A percentile compares a stretch with the other conserved stretches of the same genome.
These are phyloP conservation scores for Muschampia plurimacula DNA, from an alignment of 2,888 invertebrate genomes.

Conservation along the genomic window DNA sequence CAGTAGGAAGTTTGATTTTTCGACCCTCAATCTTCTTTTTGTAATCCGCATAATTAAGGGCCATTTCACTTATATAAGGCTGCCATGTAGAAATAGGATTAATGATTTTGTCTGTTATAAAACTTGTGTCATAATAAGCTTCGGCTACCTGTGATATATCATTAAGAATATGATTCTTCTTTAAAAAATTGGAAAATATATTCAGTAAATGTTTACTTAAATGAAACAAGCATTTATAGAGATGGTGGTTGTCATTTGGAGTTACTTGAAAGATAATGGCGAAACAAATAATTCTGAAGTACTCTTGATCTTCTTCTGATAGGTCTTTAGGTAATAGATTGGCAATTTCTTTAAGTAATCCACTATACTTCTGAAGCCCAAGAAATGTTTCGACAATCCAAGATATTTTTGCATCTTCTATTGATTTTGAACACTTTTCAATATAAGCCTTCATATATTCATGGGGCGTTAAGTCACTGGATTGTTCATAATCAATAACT, in stretches of 20 bases:
- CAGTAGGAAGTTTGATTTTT: constrained; percentile 64
- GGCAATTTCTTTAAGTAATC: constrained; percentile 63
- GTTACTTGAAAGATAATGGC: constrained; percentile 67
- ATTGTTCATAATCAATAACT: constrained; percentile 60
- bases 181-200: constrained; percentile 72
- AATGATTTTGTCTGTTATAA: constrained; percentile 79
- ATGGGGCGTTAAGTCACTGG: constrained; percentile 62
- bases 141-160: constrained; percentile 77
- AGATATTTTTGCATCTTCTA: constrained; percentile 66
- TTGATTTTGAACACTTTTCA: constrained; percentile 67
- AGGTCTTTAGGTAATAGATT: constrained; percentile 62
- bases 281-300: constrained; percentile 68
- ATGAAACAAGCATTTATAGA: constrained; percentile 77
- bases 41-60: constrained; percentile 65
- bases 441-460: constrained; percentile 75
- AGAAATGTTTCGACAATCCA: constrained; percentile 76
- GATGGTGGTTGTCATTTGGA: constrained; percentile 59
- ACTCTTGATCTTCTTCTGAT: constrained; percentile 65
- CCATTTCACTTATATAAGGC: constrained; percentile 76
- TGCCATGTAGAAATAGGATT: constrained; percentile 79
- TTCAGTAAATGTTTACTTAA: constrained; percentile 68
- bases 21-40: constrained; percentile 62
- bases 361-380: constrained; percentile 65
- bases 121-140: constrained; percentile 77
- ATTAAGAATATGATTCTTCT: constrained; percentile 73